phyloP scores from a whole-genome alignment of 2,797 vertebrate genomes.

The Pangasius macronema region DNA sequence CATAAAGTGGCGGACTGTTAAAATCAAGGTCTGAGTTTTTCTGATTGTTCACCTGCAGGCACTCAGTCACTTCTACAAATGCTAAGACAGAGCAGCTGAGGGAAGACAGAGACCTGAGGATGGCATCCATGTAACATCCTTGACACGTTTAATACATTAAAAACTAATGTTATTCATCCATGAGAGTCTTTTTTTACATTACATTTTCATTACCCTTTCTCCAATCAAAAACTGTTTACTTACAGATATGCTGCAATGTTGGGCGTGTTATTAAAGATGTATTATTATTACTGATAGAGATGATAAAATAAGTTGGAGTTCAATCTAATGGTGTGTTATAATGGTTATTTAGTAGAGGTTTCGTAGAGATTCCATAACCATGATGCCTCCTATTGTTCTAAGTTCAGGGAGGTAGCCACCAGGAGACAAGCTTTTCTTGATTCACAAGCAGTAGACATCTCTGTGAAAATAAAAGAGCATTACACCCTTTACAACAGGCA shows the following conservation, averaged over 20 bases:
- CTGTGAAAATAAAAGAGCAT: slow-evolving; percentile 47
- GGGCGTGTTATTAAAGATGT: neutral
- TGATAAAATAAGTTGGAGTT: neutral
- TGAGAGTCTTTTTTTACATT: neutral
- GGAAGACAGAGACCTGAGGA: slow-evolving; percentile 12
- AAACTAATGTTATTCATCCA: neutral
- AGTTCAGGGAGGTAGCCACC: slow-evolving; percentile 9
- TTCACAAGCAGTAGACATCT: slow-evolving; percentile 27
- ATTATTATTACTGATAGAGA: neutral
- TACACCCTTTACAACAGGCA: slow-evolving; percentile 20
- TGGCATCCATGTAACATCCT: neutral
- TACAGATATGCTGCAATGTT: neutral
- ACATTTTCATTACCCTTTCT: neutral
- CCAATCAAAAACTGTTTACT: neutral
- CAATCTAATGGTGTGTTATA: neutral
- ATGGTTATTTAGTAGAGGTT: neutral
- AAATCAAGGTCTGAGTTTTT: slow-evolving; percentile 26
- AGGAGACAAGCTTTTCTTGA: slow-evolving; percentile 22
- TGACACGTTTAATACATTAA: slow-evolving; percentile 5
- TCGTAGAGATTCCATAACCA: slow-evolving; percentile 20
- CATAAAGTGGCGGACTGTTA: neutral
- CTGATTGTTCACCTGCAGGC: slow-evolving; percentile 29
- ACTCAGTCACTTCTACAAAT: slow-evolving; percentile 18
- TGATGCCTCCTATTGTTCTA: slow-evolving; percentile 11
- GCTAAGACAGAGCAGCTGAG: neutral